Percentiles rank a stretch among this genome's conserved stretches.
These are phyloP conservation scores for Hyaena hyaena DNA, from an alignment of 2,113 vertebrate species.

Conservation along the genomic window DNA sequence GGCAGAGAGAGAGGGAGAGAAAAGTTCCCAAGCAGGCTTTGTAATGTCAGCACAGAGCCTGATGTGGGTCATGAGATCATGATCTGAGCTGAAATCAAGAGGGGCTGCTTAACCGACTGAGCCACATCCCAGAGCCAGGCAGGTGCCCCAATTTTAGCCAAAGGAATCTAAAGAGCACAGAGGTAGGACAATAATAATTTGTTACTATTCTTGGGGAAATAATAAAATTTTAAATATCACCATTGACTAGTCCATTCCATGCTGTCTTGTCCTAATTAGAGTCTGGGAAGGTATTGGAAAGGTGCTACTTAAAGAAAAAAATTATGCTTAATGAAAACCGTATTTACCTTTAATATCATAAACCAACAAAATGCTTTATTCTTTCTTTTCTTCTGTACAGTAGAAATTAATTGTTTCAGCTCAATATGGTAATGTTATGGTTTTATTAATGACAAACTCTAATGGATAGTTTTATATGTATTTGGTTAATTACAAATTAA, in stretches of 20 bases:
- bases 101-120: too few relatives aligned
- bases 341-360: background rate
- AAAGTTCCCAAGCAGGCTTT: too few relatives aligned
- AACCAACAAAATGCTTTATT: background rate
- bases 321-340: background rate
- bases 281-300: background rate
- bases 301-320: background rate
- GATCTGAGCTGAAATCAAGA: too few relatives aligned
- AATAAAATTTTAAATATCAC: background rate
- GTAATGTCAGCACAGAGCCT: too few relatives aligned
- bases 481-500: background rate
- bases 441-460: slow-evolving; percentile 37
- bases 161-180: background rate
- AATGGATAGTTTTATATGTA: background rate
- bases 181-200: background rate
- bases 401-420: background rate
- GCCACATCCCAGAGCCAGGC: too few relatives aligned
- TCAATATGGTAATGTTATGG: background rate
- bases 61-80: too few relatives aligned
- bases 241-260: background rate
- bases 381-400: background rate
- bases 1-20: too few relatives aligned
- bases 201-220: background rate
- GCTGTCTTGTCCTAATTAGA: background rate
- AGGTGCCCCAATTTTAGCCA: background rate